Conservation (phyloP, 2,113 vertebrate species). For the Ovibos moschatus region DNA sequence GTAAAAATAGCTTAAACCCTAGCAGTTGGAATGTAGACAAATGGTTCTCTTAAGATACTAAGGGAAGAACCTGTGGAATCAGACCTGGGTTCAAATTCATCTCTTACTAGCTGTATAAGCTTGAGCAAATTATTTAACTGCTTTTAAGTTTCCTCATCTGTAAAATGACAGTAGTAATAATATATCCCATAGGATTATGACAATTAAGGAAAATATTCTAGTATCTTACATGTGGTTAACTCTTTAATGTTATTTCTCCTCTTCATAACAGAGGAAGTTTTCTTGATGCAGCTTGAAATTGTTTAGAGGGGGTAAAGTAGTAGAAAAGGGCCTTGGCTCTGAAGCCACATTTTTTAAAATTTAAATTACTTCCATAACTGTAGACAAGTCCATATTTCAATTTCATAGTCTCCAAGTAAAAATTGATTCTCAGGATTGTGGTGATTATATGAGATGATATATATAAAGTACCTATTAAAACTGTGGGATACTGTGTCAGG, state of each 20-base stretch:
- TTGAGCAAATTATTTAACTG: neutral
- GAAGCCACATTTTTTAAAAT: neutral
- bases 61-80: constrained; percentile 9
- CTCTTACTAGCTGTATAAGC: neutral
- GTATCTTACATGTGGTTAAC: neutral
- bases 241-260: neutral
- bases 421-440: neutral
- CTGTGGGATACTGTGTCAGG: neutral
- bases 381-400: neutral
- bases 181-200: neutral
- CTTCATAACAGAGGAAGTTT: neutral
- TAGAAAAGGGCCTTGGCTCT: neutral
- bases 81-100: neutral
- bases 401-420: neutral
- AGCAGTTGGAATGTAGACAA: constrained; percentile 21
- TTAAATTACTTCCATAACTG: neutral
- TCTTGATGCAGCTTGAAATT: constrained; percentile 6
- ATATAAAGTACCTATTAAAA: neutral
- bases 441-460: neutral
- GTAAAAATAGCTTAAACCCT: constrained; percentile 22
- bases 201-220: neutral
- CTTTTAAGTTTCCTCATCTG: neutral
- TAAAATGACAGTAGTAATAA: neutral
- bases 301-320: neutral
- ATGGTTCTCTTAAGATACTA: constrained; percentile 32